Conservation (phyloP, 2,113 vertebrate genomes). For the Martes martes region DNA sequence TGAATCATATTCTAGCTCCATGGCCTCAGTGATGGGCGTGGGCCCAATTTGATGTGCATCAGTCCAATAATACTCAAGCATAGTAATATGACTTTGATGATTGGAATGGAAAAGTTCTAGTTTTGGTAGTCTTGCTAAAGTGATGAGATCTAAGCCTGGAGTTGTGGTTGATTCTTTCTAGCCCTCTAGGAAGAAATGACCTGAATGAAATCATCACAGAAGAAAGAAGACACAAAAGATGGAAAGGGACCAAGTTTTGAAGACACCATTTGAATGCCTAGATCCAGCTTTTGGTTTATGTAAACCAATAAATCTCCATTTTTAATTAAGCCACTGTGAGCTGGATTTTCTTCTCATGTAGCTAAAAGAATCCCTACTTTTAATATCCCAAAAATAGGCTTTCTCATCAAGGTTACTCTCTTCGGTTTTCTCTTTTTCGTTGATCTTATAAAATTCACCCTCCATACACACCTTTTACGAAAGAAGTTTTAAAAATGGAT, state of each 20-base stretch:
- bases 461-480: not conserved
- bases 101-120: not conserved
- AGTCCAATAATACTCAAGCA: not conserved
- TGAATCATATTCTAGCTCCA: not conserved
- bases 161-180: not conserved
- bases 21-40: not conserved
- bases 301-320: not conserved
- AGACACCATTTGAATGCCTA: not conserved
- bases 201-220: not conserved
- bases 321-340: not conserved
- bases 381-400: not conserved
- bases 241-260: not conserved
- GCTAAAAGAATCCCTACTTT: not conserved
- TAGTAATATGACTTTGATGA: not conserved
- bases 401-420: not conserved
- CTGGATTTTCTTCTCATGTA: not conserved
- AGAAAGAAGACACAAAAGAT: not conserved
- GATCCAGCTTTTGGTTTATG: not conserved
- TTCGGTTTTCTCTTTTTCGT: not conserved
- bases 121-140: not conserved
- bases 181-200: not conserved
- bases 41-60: not conserved
- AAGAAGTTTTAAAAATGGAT: not conserved
- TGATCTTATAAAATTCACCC: not conserved
- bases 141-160: not conserved